Evolutionary conservation across 2,797 vertebrate species (phyloP), one percentile per base, ranked within the genome.

Genomic region (Channa striata): DNA sequence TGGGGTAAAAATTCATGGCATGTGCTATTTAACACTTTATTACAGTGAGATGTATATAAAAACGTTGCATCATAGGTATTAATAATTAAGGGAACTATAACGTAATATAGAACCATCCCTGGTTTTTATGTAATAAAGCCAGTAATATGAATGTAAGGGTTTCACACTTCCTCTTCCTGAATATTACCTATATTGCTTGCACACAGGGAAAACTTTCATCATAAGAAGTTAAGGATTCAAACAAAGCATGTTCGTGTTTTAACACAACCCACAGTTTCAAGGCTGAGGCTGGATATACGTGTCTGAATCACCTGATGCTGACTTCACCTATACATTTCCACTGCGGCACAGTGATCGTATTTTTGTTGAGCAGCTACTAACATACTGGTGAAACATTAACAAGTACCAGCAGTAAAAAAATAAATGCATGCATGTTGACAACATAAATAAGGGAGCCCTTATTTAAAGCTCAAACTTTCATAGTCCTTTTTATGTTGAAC

Each of bases 1-100:
- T 60, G 42, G 25, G 62, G 13, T 46, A 61, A 56, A 48, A 62
- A 70, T 14, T 46, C 47, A 53, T 30, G 49, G 10, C 13, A 40
- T 14, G 21, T 3, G 2, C 16, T 72, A 46, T 10, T 52, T 8
- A 46, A 67, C 20, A 17, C 9, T 12, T 14, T 19, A 40, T 23
- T 23, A 8, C 2, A 4, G 11, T 37, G 59, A 7, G 14, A 66
- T 49, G 17, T 20, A n/a, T 42, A 65, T 10, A 14, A 8, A 19
- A 5, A 20, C 5, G 11, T n/a, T 12, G 3, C 0, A 0, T 23
- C 36, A 60, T 8, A 11, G 4, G 11, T 23, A 4, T 30, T 13
- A 21, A 17, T 8, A 7, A 2, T 59, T 40, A 59, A 6, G 2
- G 58, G 1, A 42, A 2, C 7, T 30, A 23, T 47, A 7, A 39